These are phyloP conservation scores for Iguana delicatissima DNA, from an alignment of 2,797 vertebrate genomes.

Conservation along the genomic window DNA sequence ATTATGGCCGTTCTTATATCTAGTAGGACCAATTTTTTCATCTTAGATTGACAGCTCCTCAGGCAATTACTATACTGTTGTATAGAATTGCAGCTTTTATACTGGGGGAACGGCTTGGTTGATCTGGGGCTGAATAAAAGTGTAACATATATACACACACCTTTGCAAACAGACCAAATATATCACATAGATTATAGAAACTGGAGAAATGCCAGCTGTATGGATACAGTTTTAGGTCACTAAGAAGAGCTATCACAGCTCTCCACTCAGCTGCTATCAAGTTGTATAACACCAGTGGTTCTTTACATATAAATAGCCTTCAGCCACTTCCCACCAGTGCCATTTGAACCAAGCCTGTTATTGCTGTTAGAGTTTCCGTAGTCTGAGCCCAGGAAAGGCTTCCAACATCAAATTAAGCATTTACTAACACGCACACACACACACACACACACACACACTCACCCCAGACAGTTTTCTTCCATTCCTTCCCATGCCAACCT, in stretches of 20 bases:
- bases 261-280: not conserved
- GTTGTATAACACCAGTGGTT: not conserved
- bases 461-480: not conserved
- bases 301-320: slow-evolving; percentile 1
- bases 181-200: not conserved
- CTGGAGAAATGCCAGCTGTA: not conserved
- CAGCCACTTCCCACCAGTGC: not conserved
- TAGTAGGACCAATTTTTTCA: not conserved
- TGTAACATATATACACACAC: not conserved
- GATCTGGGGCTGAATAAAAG: not conserved
- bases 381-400: not conserved
- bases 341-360: slow-evolving; percentile 14
- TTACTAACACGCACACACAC: not conserved
- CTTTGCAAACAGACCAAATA: not conserved
- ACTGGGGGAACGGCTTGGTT: not conserved
- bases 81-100: not conserved
- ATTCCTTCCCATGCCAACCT: not conserved
- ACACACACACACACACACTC: no score
- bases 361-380: not conserved
- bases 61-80: not conserved
- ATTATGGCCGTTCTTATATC: no score
- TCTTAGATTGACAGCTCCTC: not conserved
- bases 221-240: not conserved
- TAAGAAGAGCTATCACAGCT: not conserved
- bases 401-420: slow-evolving; percentile 15